These are phyloP conservation scores for Sus cebifrons DNA, from an alignment of 2,797 vertebrate species.

Conservation along the genomic window DNA sequence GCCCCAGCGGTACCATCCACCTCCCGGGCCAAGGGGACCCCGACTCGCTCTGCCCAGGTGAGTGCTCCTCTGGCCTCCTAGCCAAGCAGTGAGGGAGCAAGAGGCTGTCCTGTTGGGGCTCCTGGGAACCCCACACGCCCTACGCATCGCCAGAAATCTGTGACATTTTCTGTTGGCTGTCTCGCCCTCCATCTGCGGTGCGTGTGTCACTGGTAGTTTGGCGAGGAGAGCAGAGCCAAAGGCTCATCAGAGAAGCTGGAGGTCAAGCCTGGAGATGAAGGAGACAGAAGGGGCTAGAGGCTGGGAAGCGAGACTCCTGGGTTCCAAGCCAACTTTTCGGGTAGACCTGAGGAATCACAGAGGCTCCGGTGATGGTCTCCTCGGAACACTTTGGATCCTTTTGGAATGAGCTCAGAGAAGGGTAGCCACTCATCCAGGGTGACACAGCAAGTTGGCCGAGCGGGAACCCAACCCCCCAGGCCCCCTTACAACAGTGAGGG, in stretches of 20 bases:
- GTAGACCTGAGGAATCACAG: neutral
- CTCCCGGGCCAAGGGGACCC: constrained; percentile 36
- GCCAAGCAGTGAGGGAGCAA: constrained; percentile 8
- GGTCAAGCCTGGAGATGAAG: neutral
- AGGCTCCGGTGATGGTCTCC: neutral
- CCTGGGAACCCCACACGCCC: neutral
- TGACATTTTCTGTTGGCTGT: neutral
- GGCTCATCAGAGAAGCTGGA: neutral
- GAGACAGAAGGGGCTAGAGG: neutral
- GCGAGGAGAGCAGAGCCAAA: neutral
- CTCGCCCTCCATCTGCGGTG: neutral
- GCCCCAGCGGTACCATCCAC: neutral
- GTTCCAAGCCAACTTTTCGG: neutral
- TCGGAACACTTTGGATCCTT: neutral
- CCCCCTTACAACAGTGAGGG: fast-evolving
- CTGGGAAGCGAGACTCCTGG: too few relatives aligned
- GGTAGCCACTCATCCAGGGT: neutral
- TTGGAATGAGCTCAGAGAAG: neutral
- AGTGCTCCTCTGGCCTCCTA: constrained; percentile 67
- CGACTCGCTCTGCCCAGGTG: constrained; percentile 68
- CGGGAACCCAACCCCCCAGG: neutral
- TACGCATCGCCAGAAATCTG: neutral
- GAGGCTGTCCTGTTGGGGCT: neutral
- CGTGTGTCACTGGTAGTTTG: neutral
- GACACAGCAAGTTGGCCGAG: neutral